A percentile compares a stretch with the other conserved stretches of the same genome.
Evolutionary conservation across 2,113 vertebrate species (phyloP).

Genomic region (Colaptes auratus): DNA sequence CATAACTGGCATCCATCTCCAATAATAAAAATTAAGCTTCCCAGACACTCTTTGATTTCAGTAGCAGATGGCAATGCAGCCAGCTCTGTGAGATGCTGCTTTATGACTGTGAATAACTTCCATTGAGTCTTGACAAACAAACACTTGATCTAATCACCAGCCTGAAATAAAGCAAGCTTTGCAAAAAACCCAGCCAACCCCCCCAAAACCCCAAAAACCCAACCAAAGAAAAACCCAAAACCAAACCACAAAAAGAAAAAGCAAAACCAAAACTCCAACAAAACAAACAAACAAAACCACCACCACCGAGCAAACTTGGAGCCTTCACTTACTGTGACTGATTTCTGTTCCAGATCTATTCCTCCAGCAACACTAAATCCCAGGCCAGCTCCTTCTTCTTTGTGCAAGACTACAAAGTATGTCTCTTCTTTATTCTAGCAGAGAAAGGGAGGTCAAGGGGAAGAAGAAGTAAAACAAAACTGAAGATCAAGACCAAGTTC

Average conservation of each 20-base stretch:
- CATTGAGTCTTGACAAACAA: slow-evolving; percentile 17
- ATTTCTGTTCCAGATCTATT: slow-evolving; percentile 86
- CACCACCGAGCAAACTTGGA: background rate
- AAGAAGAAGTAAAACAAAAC: background rate
- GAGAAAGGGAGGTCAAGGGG: background rate
- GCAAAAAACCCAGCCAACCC: background rate
- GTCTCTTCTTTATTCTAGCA: slow-evolving; percentile 82
- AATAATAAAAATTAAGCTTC: background rate
- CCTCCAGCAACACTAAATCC: slow-evolving; percentile 95
- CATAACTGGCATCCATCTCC: background rate
- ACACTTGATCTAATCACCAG: slow-evolving; percentile 33
- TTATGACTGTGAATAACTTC: background rate
- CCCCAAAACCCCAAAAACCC: too few species aligned
- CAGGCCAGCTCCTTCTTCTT: slow-evolving; percentile 90
- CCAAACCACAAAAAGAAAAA: too few species aligned
- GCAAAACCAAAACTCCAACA: too few species aligned
- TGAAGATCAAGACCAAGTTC: background rate
- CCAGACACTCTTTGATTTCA: background rate
- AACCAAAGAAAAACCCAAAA: too few species aligned
- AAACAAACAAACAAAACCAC: too few species aligned
- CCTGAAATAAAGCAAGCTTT: background rate
- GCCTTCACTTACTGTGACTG: slow-evolving; percentile 82
- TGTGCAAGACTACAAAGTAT: slow-evolving; percentile 86
- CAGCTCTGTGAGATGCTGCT: background rate
- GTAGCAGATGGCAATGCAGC: slow-evolving; percentile 26